These are phyloP conservation scores for Pocillopora grandis DNA, from an alignment of 92 coral and sea anemone genomes.

Conservation along the genomic window DNA sequence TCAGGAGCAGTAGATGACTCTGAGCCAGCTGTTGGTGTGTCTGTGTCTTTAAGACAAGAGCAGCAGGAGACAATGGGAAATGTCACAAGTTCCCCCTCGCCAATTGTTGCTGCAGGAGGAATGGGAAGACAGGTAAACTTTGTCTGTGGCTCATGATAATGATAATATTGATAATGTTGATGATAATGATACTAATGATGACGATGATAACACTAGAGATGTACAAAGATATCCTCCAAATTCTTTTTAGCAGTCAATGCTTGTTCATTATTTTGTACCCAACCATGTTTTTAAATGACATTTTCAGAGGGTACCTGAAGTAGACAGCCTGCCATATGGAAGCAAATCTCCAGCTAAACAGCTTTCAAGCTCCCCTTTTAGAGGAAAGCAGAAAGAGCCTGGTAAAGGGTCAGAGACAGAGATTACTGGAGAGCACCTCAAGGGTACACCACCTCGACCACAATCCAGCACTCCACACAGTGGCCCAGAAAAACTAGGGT, in stretches of 20 bases:
- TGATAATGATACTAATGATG: too few species aligned
- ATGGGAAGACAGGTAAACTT: slow-evolving; percentile 14
- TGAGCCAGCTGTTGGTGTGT: slow-evolving; percentile 90
- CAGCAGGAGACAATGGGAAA: slow-evolving; percentile 45
- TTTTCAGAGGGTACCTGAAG: slow-evolving; percentile 17
- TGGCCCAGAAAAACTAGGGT: not conserved
- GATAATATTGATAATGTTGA: too few species aligned
- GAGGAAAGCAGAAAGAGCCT: slow-evolving; percentile 5
- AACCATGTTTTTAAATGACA: not conserved
- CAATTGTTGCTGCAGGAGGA: slow-evolving; percentile 5
- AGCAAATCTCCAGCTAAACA: slow-evolving; percentile 24
- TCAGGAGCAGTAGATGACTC: slow-evolving; percentile 43
- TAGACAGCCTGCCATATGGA: not conserved
- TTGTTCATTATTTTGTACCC: not conserved
- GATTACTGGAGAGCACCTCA: slow-evolving; percentile 4
- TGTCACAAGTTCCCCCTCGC: slow-evolving; percentile 34
- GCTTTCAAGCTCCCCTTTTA: slow-evolving; percentile 29
- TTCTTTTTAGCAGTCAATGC: too few species aligned
- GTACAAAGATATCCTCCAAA: too few species aligned
- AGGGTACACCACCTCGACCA: slow-evolving; percentile 58
- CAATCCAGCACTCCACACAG: slow-evolving; percentile 63
- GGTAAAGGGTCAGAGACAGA: slow-evolving; percentile 13
- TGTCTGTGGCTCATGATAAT: not conserved
- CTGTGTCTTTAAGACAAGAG: slow-evolving; percentile 76
- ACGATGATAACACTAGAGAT: too few species aligned